Conservation (phyloP, 92 coral and sea anemone genomes). For the Epizoanthus rinbou region DNA sequence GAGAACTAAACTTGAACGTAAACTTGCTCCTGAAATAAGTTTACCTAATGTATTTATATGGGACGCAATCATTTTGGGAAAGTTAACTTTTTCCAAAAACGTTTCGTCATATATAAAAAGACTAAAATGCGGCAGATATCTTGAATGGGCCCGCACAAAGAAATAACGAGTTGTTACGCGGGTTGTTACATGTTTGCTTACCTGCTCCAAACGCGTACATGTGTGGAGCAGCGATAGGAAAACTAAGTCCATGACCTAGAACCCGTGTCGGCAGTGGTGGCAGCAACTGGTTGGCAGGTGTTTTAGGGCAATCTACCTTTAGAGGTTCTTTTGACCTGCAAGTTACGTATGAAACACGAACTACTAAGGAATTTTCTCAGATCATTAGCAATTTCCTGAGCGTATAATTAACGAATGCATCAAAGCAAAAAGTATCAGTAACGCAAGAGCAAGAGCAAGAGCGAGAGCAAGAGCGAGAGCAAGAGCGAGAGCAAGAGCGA, state of each 20-base stretch:
- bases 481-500: neutral
- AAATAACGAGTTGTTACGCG: too few species aligned
- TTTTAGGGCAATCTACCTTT: neutral
- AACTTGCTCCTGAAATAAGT: too few species aligned
- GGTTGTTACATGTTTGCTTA: neutral
- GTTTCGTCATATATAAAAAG: too few species aligned
- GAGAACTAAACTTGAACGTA: too few species aligned
- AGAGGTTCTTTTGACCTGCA: neutral
- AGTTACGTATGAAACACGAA: neutral
- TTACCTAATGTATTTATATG: too few species aligned
- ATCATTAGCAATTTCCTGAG: neutral
- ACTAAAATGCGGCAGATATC: too few species aligned
- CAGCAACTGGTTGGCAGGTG: neutral
- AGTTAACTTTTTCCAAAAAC: too few species aligned
- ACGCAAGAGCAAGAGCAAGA: neutral
- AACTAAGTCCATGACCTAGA: neutral
- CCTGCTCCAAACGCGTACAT: conserved; percentile 10
- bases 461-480: neutral
- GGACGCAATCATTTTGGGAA: too few species aligned
- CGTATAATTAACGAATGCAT: neutral
- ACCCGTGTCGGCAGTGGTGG: neutral
- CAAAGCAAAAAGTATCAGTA: too few species aligned
- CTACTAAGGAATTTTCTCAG: neutral
- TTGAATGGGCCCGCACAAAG: too few species aligned
- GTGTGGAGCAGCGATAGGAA: neutral